Conservation (phyloP, 2,797 vertebrate species). For the Hylomyscus alleni region DNA sequence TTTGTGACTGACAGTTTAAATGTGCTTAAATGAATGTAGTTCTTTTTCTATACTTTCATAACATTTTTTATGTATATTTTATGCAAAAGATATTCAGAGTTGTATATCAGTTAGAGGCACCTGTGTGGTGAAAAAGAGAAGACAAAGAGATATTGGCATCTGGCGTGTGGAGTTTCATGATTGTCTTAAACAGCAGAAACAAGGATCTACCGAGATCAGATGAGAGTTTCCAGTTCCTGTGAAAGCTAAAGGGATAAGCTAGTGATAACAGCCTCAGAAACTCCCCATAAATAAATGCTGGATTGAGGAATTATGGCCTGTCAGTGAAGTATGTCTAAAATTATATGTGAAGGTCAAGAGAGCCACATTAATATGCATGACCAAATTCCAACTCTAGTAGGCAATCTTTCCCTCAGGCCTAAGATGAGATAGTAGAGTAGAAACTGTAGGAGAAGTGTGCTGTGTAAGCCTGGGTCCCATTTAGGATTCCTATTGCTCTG, state of each 20-base stretch:
- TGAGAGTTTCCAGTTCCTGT: conserved; percentile 36
- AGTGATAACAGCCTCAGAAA: conserved; percentile 70
- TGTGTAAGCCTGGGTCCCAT: conserved; percentile 10
- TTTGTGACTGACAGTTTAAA: neutral
- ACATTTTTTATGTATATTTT: conserved; percentile 40
- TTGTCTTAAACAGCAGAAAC: conserved; percentile 23
- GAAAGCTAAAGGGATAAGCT: conserved; percentile 59
- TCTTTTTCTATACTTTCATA: neutral
- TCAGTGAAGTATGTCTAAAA: conserved; percentile 72
- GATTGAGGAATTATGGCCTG: conserved; percentile 48
- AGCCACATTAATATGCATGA: conserved; percentile 69
- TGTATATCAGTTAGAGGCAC: neutral
- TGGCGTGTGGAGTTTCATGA: neutral
- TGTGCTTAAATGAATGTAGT: conserved; percentile 27
- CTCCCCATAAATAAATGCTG: conserved; percentile 52
- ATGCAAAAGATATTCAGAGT: conserved; percentile 20
- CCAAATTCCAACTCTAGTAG: conserved; percentile 72
- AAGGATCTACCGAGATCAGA: conserved; percentile 19
- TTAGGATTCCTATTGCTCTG: no score
- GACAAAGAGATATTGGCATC: neutral
- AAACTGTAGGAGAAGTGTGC: conserved; percentile 20
- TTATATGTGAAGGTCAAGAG: conserved; percentile 75
- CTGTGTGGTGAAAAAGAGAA: neutral
- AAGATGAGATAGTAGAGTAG: conserved; percentile 32
- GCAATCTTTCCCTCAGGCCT: conserved; percentile 63